These are phyloP conservation scores for Leptodirus hochenwartii DNA, from an alignment of 2,888 invertebrate species.

Conservation along the genomic window DNA sequence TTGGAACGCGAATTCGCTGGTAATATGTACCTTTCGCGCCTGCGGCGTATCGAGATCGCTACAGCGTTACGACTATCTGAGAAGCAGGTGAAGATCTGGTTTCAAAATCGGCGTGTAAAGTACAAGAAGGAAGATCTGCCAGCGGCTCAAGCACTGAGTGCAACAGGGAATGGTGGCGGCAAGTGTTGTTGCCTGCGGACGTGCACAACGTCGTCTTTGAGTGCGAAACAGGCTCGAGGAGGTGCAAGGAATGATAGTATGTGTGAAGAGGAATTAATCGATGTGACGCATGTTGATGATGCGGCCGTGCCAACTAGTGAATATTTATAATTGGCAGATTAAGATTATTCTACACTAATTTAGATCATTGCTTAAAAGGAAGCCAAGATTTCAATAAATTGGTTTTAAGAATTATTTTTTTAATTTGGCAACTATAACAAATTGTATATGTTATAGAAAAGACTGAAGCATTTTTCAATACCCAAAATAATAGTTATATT, in stretches of 20 bases:
- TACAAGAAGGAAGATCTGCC: conserved; percentile 77
- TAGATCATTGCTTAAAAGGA: too few species aligned
- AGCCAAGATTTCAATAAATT: too few species aligned
- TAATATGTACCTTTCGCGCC: conserved; percentile 79
- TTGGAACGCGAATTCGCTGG: conserved; percentile 75
- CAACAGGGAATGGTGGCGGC: background rate
- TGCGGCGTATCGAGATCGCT: conserved; percentile 85
- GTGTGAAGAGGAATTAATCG: conserved; percentile 24
- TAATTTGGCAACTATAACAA: too few species aligned
- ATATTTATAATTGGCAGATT: conserved; percentile 9
- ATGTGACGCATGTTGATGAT: conserved; percentile 24
- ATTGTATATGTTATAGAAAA: too few species aligned
- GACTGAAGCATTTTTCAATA: too few species aligned
- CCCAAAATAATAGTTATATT: too few species aligned
- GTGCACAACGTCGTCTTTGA: conserved; percentile 24
- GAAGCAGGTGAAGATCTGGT: conserved; percentile 93
- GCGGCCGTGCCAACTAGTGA: conserved; percentile 8
- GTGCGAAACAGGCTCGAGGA: conserved; percentile 14
- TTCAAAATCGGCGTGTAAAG: conserved; percentile 85
- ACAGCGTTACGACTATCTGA: conserved; percentile 74
- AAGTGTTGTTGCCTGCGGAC: conserved; percentile 35
- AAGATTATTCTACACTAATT: conserved; percentile 9
- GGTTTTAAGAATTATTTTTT: too few species aligned
- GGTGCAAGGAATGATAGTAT: too few species aligned
- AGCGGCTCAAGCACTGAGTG: conserved; percentile 10